Base-by-base conservation (phyloP, 2,888 invertebrate genomes). In the Oxyteleia sp. region DNA sequence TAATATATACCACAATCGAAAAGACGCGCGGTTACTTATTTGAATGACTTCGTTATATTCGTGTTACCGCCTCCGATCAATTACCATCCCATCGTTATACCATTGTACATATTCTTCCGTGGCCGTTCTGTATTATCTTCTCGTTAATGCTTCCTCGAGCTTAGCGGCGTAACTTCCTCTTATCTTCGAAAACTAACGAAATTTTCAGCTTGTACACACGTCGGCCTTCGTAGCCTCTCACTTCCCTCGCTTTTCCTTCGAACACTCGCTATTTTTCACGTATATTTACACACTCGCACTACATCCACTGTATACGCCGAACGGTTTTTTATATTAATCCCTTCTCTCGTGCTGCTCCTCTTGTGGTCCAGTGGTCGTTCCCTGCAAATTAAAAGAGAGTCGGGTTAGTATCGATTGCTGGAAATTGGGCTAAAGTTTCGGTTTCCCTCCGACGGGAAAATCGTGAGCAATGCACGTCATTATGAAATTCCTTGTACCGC, bases 251-350 rank as follows among this genome's bases (percentile, higher is more conserved):
- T 55, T 49, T 79, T 71, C 49, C 47, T 69, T 32, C 64, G 18
- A 38, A 53, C 82, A 82, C 82, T 82, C 35, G 75, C 51, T 64
- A 76, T 71, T 72, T 82, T 82, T 76, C 82, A 82, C 82, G 76
- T 76, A 82, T 82, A 82, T 82, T 82, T 82, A 82, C 82, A 82
- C 82, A 76, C 76, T 82, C 26, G 76, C 82, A 76, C 82, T 41
- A 82, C 63, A 74, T 76, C 53, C 82, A 82, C 82, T 76, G 45
- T 64, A 71, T 49, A 20, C 64, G 71, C 51, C 53, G 71, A 76
- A 76, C 59, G 82, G 43, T 57, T 76, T 82, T 63, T 69, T 63
- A 41, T 76, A 41, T 76, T 76, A 72, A 71, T 82, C 76, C 82
- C 76, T 64, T 68, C 76, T 66, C 72, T 45, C 49, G 63, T 63